A percentile compares a stretch with the other conserved stretches of the same genome.
These are phyloP conservation scores for Pinctada fucata DNA, from an alignment of 2,888 invertebrate genomes.

Conservation along the genomic window DNA sequence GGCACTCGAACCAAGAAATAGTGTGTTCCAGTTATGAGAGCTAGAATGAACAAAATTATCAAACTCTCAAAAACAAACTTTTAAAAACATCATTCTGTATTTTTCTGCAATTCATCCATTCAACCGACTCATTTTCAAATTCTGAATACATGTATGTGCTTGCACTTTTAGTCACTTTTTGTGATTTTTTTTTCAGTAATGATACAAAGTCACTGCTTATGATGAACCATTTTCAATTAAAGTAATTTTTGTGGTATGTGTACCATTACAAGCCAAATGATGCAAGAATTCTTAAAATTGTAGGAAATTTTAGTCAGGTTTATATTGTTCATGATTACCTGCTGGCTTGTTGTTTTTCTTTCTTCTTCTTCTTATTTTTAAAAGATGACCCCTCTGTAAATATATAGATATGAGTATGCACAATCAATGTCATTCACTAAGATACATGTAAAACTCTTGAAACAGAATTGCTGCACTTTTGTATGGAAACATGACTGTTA, in stretches of 20 bases:
- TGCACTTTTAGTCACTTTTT: not conserved
- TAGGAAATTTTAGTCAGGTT: too few relatives aligned
- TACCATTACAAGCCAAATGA: too few relatives aligned
- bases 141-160: too few relatives aligned
- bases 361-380: slow-evolving; percentile 89
- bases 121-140: too few relatives aligned
- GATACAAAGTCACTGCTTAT: not conserved
- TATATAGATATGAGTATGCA: too few relatives aligned
- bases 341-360: slow-evolving; percentile 84
- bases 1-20: slow-evolving; percentile 95
- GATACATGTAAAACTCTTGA: too few relatives aligned
- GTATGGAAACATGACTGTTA: too few relatives aligned
- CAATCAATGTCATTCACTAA: too few relatives aligned
- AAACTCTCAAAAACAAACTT: slow-evolving; percentile 5
- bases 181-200: not conserved
- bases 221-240: not conserved
- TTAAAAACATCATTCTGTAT: too few relatives aligned
- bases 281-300: too few relatives aligned
- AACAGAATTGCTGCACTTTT: too few relatives aligned
- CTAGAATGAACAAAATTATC: slow-evolving; percentile 45
- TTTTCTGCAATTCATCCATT: too few relatives aligned
- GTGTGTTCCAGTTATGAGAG: slow-evolving; percentile 95
- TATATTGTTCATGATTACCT: slow-evolving; percentile 56
- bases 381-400: slow-evolving; percentile 83
- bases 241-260: not conserved